These are phyloP conservation scores for Oscheius myriophilus DNA, from an alignment of 2,888 invertebrate species.

Conservation along the genomic window DNA sequence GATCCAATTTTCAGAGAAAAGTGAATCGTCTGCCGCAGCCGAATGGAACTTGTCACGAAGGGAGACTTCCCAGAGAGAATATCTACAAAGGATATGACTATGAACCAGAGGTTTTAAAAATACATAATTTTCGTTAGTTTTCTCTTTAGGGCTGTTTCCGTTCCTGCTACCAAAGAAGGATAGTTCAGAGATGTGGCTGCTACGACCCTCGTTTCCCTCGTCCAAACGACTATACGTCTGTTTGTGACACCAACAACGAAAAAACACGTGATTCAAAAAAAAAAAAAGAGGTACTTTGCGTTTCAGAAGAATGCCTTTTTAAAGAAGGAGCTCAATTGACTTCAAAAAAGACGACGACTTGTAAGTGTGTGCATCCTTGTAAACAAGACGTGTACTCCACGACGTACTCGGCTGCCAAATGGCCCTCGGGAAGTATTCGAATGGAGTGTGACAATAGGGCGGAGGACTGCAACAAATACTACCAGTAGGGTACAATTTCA, in stretches of 20 bases:
- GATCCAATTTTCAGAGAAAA: constrained; percentile 45
- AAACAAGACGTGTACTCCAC: constrained; percentile 65
- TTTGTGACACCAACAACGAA: constrained; percentile 42
- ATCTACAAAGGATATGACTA: constrained; percentile 67
- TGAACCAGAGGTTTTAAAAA: constrained; percentile 61
- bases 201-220: constrained; percentile 68
- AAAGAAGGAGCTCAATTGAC: constrained; percentile 39
- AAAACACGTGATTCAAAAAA: constrained; percentile 32
- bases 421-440: constrained; percentile 57
- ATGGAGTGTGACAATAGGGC: constrained; percentile 48
- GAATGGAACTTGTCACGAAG: constrained; percentile 50
- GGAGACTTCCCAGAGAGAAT: constrained; percentile 49
- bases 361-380: constrained; percentile 59
- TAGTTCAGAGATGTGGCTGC: constrained; percentile 64
- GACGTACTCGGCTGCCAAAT: constrained; percentile 66
- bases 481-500: constrained; percentile 30
- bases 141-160: constrained; percentile 66
- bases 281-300: neutral
- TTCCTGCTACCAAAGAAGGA: constrained; percentile 65
- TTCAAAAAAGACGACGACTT: constrained; percentile 33
- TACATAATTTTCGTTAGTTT: neutral
- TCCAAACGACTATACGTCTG: constrained; percentile 29
- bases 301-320: constrained; percentile 60
- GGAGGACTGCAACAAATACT: constrained; percentile 53
- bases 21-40: constrained; percentile 58